Evolutionary conservation across 2,888 invertebrate species (phyloP), one percentile per base, ranked within the genome.

Genomic region (Himalopsyche anomala): DNA sequence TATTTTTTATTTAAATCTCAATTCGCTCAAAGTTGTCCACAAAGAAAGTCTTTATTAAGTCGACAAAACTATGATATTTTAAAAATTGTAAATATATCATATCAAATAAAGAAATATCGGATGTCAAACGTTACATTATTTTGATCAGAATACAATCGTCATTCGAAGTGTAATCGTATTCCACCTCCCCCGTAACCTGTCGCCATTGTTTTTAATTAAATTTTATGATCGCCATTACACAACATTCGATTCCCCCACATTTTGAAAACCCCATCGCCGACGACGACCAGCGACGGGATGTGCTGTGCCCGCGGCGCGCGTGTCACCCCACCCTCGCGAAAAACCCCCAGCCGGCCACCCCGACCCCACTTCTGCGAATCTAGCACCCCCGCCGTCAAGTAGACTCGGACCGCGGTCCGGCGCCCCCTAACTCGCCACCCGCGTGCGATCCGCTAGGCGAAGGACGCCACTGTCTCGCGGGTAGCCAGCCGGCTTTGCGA

Each of bases 261-360:
- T 74, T 74, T 74, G 74, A 36, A 74, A 38, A 74, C 5, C 74
- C 1, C 74, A 74, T 74, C 74, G 38, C 74, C 74, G 38, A 74
- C 36, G 74, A 74, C 74, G 74, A 36, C 74, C 74, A 74, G 74
- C 74, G 74, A 38, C 74, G 45, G 80, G 45, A 80, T 42, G 45
- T 80, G 80, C 45, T 42, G 42, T 19, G 80, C 80, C 80, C 80
- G 80, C 80, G 80, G 80, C 80, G 45, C 80, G 80, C 45, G 80
- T 80, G 80, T 80, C 80, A 51, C 80, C 80, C 80, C 80, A 42
- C 42, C 80, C 38, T 36, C 74, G 74, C 74, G 74, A 15, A 51
- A 74, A 2, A 28, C 80, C 42, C 80, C 17, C 45, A 17, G 42
- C 17, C n/a, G 42, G 42, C 80, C 38, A n/a, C 80, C 36, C 36